These are phyloP conservation scores for Taenaris catops DNA, from an alignment of 2,888 invertebrate genomes.

Conservation along the genomic window DNA sequence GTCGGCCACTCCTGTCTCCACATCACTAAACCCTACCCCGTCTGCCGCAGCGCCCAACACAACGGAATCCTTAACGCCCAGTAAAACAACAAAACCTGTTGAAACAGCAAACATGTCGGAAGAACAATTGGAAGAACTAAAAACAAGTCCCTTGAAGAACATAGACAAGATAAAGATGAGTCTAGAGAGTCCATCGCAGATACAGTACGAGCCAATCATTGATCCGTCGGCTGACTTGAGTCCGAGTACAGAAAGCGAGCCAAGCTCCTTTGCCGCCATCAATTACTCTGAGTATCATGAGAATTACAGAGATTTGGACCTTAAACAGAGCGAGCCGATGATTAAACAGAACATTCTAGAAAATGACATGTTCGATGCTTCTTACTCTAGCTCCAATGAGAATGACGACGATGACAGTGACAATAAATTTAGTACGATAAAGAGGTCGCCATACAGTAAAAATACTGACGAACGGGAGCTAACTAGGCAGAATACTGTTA, in stretches of 20 bases:
- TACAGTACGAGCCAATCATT: conserved; percentile 71
- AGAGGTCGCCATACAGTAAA: conserved; percentile 83
- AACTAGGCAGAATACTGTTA: conserved; percentile 70
- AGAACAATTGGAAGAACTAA: conserved; percentile 38
- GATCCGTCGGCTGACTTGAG: conserved; percentile 59
- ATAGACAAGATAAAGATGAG: conserved; percentile 75
- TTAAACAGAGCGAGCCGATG: conserved; percentile 68
- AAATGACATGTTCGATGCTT: conserved; percentile 72
- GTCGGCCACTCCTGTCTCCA: conserved; percentile 27
- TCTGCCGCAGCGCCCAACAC: conserved; percentile 25
- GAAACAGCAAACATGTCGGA: conserved; percentile 32
- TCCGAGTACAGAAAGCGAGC: conserved; percentile 59
- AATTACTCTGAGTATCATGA: conserved; percentile 45
- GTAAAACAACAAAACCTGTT: not conserved
- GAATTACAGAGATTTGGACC: conserved; percentile 44
- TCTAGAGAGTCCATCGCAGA: conserved; percentile 68
- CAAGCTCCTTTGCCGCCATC: conserved; percentile 59
- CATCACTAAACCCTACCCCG: conserved; percentile 32
- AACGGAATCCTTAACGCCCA: too few relatives aligned
- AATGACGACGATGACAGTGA: conserved; percentile 82
- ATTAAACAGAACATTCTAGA: conserved; percentile 74
- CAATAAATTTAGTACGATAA: conserved; percentile 86
- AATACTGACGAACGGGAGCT: conserved; percentile 48
- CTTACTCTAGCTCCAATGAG: conserved; percentile 73
- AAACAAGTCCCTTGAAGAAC: conserved; percentile 64